Conservation (phyloP, 2,888 invertebrate species). For the Unio delphinus region DNA sequence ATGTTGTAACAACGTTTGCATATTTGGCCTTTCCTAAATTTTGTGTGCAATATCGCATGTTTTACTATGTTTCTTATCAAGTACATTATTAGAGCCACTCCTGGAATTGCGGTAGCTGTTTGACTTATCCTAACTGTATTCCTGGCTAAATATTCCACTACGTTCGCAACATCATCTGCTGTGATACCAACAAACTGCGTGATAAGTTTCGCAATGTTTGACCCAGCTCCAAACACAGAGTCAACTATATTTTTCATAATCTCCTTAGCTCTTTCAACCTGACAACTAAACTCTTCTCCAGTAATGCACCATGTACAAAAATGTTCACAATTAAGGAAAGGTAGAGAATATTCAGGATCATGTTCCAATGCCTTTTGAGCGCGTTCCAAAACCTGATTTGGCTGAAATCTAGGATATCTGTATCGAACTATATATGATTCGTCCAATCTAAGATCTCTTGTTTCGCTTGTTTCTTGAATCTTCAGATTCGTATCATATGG, state of each 20-base stretch:
- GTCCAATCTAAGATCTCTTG: constrained; percentile 8
- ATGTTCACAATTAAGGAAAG: constrained; percentile 7
- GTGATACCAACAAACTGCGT: constrained; percentile 5
- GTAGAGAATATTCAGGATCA: background rate
- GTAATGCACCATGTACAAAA: constrained; percentile 8
- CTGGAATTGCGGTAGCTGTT: background rate
- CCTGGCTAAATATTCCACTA: background rate
- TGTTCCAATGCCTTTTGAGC: constrained; percentile 9
- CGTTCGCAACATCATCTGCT: constrained; percentile 12
- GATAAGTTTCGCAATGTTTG: constrained; percentile 12
- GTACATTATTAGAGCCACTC: too few relatives aligned
- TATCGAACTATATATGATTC: constrained; percentile 18
- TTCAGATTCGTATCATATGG: constrained; percentile 12
- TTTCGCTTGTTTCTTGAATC: constrained; percentile 17
- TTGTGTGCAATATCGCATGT: too few relatives aligned
- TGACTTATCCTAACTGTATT: constrained; percentile 12
- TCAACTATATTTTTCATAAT: constrained; percentile 2
- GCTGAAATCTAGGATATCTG: constrained; percentile 5
- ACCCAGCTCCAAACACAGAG: constrained; percentile 3
- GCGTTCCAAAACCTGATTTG: constrained; percentile 10
- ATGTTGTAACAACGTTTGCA: constrained; percentile 13
- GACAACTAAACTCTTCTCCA: constrained; percentile 11
- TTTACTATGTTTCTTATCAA: too few relatives aligned
- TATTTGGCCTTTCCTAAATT: constrained; percentile 1
- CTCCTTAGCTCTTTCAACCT: constrained; percentile 5